phyloP scores from a whole-genome alignment of 2,888 invertebrate species.

The Hemicrepidius hirtus region DNA sequence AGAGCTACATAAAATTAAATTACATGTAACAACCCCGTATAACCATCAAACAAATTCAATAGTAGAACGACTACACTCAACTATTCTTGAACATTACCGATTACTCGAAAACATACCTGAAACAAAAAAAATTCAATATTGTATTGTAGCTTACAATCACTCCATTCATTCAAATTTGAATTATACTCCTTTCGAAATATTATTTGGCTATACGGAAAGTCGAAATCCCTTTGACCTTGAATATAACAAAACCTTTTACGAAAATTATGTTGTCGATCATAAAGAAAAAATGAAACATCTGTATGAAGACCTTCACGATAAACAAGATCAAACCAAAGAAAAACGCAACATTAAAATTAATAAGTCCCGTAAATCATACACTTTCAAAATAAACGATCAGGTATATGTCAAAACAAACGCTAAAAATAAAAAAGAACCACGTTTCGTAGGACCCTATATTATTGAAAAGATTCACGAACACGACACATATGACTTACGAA shows the following conservation, averaged over 20 bases:
- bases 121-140: no score
- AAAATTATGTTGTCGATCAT: slow-evolving; percentile 1
- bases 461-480: background rate
- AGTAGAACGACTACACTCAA: no score
- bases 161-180: no score
- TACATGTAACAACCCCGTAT: no score
- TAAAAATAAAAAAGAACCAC: background rate
- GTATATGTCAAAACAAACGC: slow-evolving; percentile 1
- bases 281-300: slow-evolving; percentile 6
- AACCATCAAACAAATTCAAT: background rate
- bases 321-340: background rate
- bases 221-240: slow-evolving; percentile 8
- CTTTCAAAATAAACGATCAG: no score
- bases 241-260: slow-evolving; percentile 10
- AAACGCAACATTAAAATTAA: no score
- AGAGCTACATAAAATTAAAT: slow-evolving; percentile 4
- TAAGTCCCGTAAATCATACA: no score
- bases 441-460: background rate
- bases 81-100: no score
- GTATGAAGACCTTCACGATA: background rate
- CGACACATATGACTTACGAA: background rate
- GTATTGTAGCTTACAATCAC: no score
- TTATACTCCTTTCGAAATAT: no score
- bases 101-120: no score
- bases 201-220: no score